Conservation (phyloP, 2,113 vertebrate genomes). For the Perca flavescens region DNA sequence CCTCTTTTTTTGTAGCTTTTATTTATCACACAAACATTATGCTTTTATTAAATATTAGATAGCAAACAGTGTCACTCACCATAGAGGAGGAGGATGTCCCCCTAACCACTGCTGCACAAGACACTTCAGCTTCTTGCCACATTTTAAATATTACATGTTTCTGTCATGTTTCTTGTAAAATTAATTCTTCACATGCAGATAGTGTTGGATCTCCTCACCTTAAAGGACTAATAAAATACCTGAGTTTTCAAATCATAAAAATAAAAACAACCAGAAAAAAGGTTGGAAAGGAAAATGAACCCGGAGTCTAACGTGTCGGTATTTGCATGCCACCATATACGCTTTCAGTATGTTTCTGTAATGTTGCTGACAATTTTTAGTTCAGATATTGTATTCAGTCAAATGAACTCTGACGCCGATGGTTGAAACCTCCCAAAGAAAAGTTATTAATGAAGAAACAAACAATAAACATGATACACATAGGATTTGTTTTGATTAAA, state of each 20-base stretch:
- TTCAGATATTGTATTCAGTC: neutral
- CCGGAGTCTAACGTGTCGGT: neutral
- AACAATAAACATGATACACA: neutral
- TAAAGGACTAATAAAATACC: neutral
- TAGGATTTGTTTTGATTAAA: conserved; percentile 14
- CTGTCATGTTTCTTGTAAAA: neutral
- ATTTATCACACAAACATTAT: neutral
- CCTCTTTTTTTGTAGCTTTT: neutral
- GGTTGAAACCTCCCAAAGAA: neutral
- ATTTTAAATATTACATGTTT: neutral
- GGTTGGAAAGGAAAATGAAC: neutral
- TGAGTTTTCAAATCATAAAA: neutral
- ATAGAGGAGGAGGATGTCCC: neutral
- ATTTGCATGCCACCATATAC: neutral
- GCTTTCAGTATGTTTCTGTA: neutral
- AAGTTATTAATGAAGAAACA: neutral
- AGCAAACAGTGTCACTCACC: neutral
- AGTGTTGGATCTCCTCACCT: neutral
- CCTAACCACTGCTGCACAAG: neutral
- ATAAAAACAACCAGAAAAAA: neutral
- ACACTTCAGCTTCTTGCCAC: neutral
- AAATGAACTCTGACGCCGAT: neutral
- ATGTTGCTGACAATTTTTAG: neutral
- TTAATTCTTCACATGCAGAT: neutral
- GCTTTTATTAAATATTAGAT: conserved; percentile 8